Base-by-base conservation (phyloP, 2,113 vertebrate genomes). In the Bubalus kerabau region DNA sequence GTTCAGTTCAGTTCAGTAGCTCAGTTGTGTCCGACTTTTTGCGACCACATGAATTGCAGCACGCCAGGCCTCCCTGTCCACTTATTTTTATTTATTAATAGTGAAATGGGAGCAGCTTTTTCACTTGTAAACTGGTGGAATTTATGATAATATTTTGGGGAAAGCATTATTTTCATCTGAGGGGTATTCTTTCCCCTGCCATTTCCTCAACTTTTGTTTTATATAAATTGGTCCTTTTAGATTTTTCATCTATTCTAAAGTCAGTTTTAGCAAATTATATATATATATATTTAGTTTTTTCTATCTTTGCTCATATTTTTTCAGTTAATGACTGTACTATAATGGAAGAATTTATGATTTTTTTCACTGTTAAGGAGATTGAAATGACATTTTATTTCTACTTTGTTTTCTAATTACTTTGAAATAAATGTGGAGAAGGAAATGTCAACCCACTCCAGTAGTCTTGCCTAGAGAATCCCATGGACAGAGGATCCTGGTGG, bases 321-420 rank as follows among this genome's bases (percentile, higher is more conserved):
- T 36, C 12, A 94, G 7, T 59, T 80, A 94, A 12, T 83, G 32
- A 50, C 15, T 87, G 8, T 90, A 50, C 21, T 62, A 1, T 96
- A 87, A 50, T 96, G 57, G 56, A 86, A 95, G 62, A 81, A 85
- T 81, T 95, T 80, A 54, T 15, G 23, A 56, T 40, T n/a, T 40
- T 87, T 56, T 57, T 50, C 36, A 52, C 2, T 95, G 13, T 71
- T 87, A 93, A 95, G 52, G 36, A 93, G 5, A 14, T 81, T 94
- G 28, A 82, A 97, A 54, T 80, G 50, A 57, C 6, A 57, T 0
- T 96, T 95, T 97, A 26, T 82, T 87, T 88, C 54, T 93, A 56
- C 16, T 6, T 95, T 87, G 36, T 83, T 96, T 97, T 90, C 54
- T 96, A 40, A 74, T 96, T 52, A 23, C 40, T 95, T 96, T 54